Base-by-base conservation (phyloP, 2,113 vertebrate genomes). In the Cyprinodon brontotheroides region DNA sequence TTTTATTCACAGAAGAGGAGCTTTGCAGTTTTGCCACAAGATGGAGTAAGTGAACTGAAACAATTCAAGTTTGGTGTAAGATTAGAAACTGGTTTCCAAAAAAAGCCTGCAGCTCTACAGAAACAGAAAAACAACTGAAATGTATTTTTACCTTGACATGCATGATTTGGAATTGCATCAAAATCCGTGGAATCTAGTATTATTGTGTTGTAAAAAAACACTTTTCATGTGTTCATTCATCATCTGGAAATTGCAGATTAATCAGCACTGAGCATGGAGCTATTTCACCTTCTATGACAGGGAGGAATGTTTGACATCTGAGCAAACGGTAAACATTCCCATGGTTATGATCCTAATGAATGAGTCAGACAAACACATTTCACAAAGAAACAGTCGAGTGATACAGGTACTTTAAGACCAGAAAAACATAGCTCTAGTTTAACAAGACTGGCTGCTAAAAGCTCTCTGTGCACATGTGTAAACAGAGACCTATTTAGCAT, bases 241-340 rank as follows among this genome's bases (percentile, higher is more conserved):
- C 5, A 9, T 65, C 13, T 4, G 63, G 36, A 64, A 38, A 70
- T 22, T 45, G 78, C 9, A 61, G 64, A 68, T 36, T 43, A 8
- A 47, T 60, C 11, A 66, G 61, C 4, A 13, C 61, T 11, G 1
- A 71, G 48, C 5, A 3, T 39, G 57, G 4, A n/a, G 36, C 77
- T 78, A 53, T 4, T 64, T 86, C 69, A 78, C 80, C 85, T 90
- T 81, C 78, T 81, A 80, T 78, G 84, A 88, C 68, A 74, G 70
- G 77, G 86, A 86, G 73, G 86, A 87, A 88, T 85, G 83, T 81
- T n/a, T 70, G 79, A 87, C 87, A 90, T 87, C 79, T 90, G 90
- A 92, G 72, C 71, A 84, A 87, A 91, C 83, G 85, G 74, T 86
- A 92, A 92, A 86, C 60, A 80, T 87, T 90, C 84, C 61, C 79